A percentile compares a stretch with the other conserved stretches of the same genome.
Evolutionary conservation across 2,113 vertebrate genomes (phyloP).

Genomic region (Syngnathus typhle): DNA sequence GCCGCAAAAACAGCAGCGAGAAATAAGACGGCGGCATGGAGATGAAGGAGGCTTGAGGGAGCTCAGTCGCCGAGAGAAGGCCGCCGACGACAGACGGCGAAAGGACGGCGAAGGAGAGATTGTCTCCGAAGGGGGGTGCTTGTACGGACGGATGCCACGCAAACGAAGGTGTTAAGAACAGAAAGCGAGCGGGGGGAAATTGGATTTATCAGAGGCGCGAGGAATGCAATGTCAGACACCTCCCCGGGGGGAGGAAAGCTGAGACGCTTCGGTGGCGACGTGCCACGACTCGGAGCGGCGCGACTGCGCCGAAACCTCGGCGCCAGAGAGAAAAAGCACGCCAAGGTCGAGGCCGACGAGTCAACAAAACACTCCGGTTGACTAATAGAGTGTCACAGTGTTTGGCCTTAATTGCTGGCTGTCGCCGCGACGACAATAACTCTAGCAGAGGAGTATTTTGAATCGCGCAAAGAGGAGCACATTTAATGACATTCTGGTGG

Average conservation of each 20-base stretch:
- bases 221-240: constrained; percentile 40
- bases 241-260: constrained; percentile 15
- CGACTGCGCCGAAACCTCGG: background rate
- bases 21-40: constrained; percentile 20
- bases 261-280: constrained; percentile 24
- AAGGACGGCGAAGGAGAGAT: constrained; percentile 19
- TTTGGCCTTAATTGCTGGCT: background rate
- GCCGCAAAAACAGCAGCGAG: background rate
- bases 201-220: constrained; percentile 44
- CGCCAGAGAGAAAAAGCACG: background rate
- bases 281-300: constrained; percentile 1
- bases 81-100: constrained; percentile 4
- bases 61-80: constrained; percentile 14
- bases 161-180: constrained; percentile 39
- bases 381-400: background rate
- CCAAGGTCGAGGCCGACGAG: constrained; percentile 1
- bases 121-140: constrained; percentile 7
- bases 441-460: background rate
- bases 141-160: constrained; percentile 20
- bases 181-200: constrained; percentile 12
- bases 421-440: background rate
- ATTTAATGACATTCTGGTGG: background rate
- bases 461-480: background rate
- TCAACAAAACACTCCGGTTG: constrained; percentile 2
- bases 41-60: constrained; percentile 24